Conservation (phyloP, 2,888 invertebrate species). For the Papilio gigon region DNA sequence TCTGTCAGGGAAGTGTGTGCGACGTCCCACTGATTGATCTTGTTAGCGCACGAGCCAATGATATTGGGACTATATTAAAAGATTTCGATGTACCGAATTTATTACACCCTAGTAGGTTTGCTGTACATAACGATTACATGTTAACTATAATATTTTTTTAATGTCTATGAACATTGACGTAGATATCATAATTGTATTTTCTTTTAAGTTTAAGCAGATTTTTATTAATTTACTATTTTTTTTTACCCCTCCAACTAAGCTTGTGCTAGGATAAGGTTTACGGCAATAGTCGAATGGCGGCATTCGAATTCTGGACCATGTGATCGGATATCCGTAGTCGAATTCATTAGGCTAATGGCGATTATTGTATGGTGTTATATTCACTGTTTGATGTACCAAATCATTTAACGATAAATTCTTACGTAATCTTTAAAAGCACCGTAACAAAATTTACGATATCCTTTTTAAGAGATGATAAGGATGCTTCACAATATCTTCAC, state of each 20-base stretch:
- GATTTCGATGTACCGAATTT: slow-evolving; percentile 11
- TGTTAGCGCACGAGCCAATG: slow-evolving; percentile 16
- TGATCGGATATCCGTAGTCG: no score
- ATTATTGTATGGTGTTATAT: not conserved
- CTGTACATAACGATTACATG: not conserved
- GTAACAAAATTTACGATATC: not conserved
- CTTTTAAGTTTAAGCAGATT: no score
- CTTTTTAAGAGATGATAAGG: slow-evolving; percentile 16
- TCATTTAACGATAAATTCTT: not conserved
- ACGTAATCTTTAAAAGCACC: not conserved
- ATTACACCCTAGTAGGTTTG: slow-evolving; percentile 16
- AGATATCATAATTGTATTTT: no score
- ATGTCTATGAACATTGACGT: not conserved
- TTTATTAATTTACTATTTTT: no score
- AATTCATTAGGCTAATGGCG: not conserved
- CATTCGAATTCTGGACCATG: no score
- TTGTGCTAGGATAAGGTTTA: no score
- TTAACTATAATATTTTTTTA: not conserved
- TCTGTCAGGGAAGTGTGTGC: not conserved
- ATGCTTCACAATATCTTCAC: slow-evolving; percentile 25
- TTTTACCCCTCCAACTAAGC: no score
- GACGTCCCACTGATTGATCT: slow-evolving; percentile 32
- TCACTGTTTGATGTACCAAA: not conserved
- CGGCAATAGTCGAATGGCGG: no score
- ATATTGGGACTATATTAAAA: slow-evolving; percentile 23